Evolutionary conservation across 2,797 vertebrate species (phyloP).

Genomic region (Melanotaenia trifasciata): DNA sequence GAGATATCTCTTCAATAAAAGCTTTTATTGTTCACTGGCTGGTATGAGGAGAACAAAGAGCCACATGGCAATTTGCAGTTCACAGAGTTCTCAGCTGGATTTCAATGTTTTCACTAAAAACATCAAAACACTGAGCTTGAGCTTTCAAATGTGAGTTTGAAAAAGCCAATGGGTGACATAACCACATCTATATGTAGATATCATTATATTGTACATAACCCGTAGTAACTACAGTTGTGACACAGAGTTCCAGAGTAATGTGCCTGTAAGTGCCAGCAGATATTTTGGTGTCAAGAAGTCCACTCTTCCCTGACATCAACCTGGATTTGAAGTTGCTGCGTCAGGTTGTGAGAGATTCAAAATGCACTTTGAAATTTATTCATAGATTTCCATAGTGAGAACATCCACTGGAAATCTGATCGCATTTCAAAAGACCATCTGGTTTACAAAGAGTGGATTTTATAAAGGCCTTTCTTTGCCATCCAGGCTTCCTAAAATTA

Average conservation of each 20-base stretch:
- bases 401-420: not conserved
- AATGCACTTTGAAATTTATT: not conserved
- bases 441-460: not conserved
- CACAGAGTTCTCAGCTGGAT: no score
- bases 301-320: not conserved
- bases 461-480: not conserved
- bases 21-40: not conserved
- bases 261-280: not conserved
- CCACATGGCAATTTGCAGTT: no score
- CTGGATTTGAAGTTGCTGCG: not conserved
- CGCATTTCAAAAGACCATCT: not conserved
- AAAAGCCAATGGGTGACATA: not conserved
- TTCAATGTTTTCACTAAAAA: no score
- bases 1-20: not conserved
- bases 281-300: not conserved
- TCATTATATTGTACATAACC: not conserved
- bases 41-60: not conserved
- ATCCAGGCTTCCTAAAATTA: not conserved
- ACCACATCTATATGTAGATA: not conserved
- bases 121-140: not conserved
- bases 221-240: not conserved
- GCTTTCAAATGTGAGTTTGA: not conserved
- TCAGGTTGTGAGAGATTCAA: not conserved
- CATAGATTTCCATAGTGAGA: not conserved
- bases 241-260: not conserved